phyloP scores from a whole-genome alignment of 2,797 vertebrate genomes.

The Chromis chromis region DNA sequence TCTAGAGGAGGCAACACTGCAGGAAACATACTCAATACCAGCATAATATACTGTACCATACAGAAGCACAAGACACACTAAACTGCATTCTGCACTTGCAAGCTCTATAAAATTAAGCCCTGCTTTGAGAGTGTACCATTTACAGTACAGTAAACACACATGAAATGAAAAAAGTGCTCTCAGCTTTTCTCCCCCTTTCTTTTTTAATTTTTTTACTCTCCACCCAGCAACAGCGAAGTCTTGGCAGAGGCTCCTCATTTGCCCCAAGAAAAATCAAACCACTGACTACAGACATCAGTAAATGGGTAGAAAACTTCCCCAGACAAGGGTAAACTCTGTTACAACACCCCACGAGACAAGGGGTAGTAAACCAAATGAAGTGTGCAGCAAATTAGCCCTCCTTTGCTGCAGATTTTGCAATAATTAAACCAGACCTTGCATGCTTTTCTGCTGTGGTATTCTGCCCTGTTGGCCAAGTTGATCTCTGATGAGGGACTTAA shows the following conservation, averaged over 20 bases:
- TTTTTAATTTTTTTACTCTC: conserved; percentile 44
- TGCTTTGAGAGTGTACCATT: conserved; percentile 51
- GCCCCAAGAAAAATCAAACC: conserved; percentile 64
- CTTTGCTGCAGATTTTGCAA: conserved; percentile 72
- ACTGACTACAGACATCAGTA: conserved; percentile 70
- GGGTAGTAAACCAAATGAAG: conserved; percentile 76
- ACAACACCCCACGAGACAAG: conserved; percentile 68
- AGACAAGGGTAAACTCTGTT: conserved; percentile 68
- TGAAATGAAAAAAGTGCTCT: conserved; percentile 33
- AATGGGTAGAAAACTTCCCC: conserved; percentile 65
- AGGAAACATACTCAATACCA: conserved; percentile 13
- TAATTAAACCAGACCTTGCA: conserved; percentile 72
- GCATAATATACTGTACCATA: background rate
- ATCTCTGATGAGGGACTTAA: conserved; percentile 40
- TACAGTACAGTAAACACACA: conserved; percentile 53
- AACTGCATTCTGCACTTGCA: conserved; percentile 27
- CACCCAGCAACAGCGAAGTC: conserved; percentile 59
- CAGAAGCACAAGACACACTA: conserved; percentile 11
- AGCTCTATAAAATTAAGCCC: conserved; percentile 44
- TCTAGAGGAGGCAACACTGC: conserved; percentile 18
- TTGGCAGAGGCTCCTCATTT: conserved; percentile 64
- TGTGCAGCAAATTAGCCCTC: conserved; percentile 75
- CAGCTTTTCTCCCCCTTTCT: conserved; percentile 21
- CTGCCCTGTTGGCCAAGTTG: conserved; percentile 46
- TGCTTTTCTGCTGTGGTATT: conserved; percentile 63